phyloP scores from a whole-genome alignment of 2,888 invertebrate species.

The Dione vanillae region DNA sequence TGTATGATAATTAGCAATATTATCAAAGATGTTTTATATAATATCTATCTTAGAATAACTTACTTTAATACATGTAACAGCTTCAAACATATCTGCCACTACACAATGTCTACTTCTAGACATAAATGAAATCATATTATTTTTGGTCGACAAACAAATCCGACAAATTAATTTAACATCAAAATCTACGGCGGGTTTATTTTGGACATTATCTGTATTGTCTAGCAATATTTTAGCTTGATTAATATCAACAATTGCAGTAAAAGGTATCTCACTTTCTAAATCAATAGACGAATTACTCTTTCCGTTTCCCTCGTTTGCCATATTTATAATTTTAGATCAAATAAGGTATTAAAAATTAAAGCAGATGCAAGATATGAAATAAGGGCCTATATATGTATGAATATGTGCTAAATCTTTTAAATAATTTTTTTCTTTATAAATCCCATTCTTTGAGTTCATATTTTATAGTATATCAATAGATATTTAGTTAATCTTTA shows the following conservation, averaged over 20 bases:
- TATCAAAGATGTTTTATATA: too few relatives aligned
- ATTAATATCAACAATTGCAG: constrained; percentile 37
- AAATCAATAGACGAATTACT: constrained; percentile 22
- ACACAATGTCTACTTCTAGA: constrained; percentile 58
- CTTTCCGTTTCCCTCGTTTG: neutral
- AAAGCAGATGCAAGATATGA: too few relatives aligned
- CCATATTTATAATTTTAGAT: too few relatives aligned
- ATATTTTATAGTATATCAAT: too few relatives aligned
- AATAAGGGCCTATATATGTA: too few relatives aligned
- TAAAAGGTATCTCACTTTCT: constrained; percentile 36
- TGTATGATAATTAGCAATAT: too few relatives aligned
- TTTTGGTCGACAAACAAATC: constrained; percentile 70
- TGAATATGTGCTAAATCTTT: too few relatives aligned
- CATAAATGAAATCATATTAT: constrained; percentile 62
- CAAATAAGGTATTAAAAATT: too few relatives aligned
- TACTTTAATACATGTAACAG: constrained; percentile 68
- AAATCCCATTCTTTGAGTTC: too few relatives aligned
- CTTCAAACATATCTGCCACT: constrained; percentile 64
- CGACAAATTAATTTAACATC: constrained; percentile 64
- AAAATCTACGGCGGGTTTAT: constrained; percentile 5
- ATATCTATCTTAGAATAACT: constrained; percentile 41
- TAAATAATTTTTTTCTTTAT: too few relatives aligned
- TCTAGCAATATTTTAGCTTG: constrained; percentile 20
- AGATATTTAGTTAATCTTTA: too few relatives aligned
- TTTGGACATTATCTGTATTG: neutral